Evolutionary conservation across 37 sponge, comb jelly and placozoan species (phyloP).

Genomic region (Axinella damicornis): DNA sequence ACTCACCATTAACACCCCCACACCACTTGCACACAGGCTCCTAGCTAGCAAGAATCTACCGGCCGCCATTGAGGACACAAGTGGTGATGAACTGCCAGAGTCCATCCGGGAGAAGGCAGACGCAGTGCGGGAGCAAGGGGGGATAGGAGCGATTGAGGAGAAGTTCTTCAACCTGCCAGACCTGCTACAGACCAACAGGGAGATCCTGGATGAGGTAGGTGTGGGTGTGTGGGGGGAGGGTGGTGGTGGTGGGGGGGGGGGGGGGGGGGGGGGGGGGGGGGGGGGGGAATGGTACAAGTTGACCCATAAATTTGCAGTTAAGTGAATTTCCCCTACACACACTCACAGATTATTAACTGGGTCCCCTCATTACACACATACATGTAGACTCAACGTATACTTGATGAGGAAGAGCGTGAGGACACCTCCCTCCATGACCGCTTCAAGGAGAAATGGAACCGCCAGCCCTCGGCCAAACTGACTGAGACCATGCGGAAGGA

Average conservation of each 20-base stretch:
- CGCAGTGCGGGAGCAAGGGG: slow-evolving; percentile 66
- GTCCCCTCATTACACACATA: no score
- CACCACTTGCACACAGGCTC: slow-evolving; percentile 31
- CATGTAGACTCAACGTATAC: slow-evolving; percentile 66
- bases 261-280: no score
- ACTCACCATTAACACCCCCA: neutral
- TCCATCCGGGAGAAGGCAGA: slow-evolving; percentile 91
- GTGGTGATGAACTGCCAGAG: slow-evolving; percentile 83
- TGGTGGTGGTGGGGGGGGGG: no score
- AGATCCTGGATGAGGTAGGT: slow-evolving; percentile 85
- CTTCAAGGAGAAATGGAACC: slow-evolving; percentile 89
- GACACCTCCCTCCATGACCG: slow-evolving; percentile 74
- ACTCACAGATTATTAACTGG: no score
- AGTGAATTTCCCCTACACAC: no score
- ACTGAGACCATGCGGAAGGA: slow-evolving; percentile 79
- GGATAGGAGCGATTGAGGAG: slow-evolving; percentile 55
- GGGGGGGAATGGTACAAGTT: no score
- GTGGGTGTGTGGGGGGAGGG: no score
- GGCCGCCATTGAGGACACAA: slow-evolving; percentile 92
- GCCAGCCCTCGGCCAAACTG: slow-evolving; percentile 80
- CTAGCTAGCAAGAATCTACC: slow-evolving; percentile 91
- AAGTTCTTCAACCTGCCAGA: slow-evolving; percentile 82
- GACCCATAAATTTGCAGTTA: no score
- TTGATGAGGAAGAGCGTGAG: slow-evolving; percentile 93
- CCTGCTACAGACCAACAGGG: slow-evolving; percentile 83